phyloP scores from a whole-genome alignment of 2,113 vertebrate genomes.

The Psittacula cyanocephala region DNA sequence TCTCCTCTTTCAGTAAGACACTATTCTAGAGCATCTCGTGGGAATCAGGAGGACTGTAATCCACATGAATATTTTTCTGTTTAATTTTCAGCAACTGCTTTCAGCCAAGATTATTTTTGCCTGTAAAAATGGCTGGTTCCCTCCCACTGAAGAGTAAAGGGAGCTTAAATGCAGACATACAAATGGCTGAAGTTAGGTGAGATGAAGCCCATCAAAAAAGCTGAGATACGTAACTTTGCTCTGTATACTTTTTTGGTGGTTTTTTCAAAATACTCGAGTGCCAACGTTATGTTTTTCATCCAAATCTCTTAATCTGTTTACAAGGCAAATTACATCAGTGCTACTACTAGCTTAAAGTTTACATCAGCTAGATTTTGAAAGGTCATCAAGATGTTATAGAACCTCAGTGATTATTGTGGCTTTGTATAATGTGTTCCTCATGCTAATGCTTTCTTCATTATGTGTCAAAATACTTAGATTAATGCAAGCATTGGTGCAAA shows the following conservation, averaged over 20 bases:
- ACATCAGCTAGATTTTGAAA: conserved; percentile 15
- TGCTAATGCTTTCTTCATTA: neutral
- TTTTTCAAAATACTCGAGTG: conserved; percentile 35
- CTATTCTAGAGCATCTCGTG: neutral
- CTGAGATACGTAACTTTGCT: neutral
- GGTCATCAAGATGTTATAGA: conserved; percentile 34
- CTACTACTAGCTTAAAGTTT: conserved; percentile 44
- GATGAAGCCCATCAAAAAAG: neutral
- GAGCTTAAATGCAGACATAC: neutral
- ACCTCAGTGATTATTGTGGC: neutral
- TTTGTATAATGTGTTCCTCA: conserved; percentile 27
- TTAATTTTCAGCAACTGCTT: neutral
- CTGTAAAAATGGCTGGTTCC: neutral
- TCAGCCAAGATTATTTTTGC: neutral
- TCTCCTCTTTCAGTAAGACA: neutral
- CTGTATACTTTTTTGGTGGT: neutral
- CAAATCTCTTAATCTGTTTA: conserved; percentile 29
- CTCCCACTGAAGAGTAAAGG: neutral
- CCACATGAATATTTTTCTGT: neutral
- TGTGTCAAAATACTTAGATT: conserved; percentile 23
- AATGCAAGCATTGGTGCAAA: neutral
- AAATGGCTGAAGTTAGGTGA: neutral
- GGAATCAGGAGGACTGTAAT: neutral
- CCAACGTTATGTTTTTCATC: neutral
- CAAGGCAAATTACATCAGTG: conserved; percentile 19